phyloP scores from a whole-genome alignment of 2,888 invertebrate genomes.

The Drepana falcataria region DNA sequence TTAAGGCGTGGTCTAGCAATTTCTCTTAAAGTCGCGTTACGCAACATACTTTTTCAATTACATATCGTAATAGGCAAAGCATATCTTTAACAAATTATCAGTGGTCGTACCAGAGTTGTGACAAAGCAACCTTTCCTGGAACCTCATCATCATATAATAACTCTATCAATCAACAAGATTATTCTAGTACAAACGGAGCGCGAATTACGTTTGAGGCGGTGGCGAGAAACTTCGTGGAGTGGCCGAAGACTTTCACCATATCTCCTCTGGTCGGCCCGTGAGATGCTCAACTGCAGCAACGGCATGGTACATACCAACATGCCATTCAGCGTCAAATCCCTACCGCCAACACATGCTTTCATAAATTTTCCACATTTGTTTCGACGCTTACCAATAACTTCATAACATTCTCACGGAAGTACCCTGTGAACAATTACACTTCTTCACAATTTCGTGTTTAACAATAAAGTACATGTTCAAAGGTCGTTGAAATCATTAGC shows the following conservation, averaged over 20 bases:
- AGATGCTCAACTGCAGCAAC: conserved; percentile 22
- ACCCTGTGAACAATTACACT: not conserved
- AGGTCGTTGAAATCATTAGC: conserved; percentile 14
- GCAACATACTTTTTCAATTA: conserved; percentile 64
- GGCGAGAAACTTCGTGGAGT: conserved; percentile 27
- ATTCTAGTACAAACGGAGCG: conserved; percentile 58
- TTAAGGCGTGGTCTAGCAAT: conserved; percentile 58
- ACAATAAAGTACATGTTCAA: conserved; percentile 6
- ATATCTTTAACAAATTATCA: conserved; percentile 54
- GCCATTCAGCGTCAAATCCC: too few species aligned
- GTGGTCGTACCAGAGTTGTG: conserved; percentile 42
- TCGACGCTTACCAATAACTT: not conserved
- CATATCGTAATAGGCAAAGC: conserved; percentile 45
- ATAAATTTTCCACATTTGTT: not conserved
- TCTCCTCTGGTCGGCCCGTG: conserved; percentile 29
- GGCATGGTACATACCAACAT: conserved; percentile 1
- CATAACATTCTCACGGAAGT: not conserved
- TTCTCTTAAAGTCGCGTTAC: conserved; percentile 62
- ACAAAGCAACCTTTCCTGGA: conserved; percentile 55
- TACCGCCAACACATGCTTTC: too few species aligned
- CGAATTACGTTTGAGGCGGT: conserved; percentile 45
- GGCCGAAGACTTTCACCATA: conserved; percentile 52
- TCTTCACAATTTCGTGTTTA: not conserved
- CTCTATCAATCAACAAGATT: conserved; percentile 66
- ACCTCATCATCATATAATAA: conserved; percentile 65